These are phyloP conservation scores for Tortrix viridana DNA, from an alignment of 2,888 invertebrate species.

Conservation along the genomic window DNA sequence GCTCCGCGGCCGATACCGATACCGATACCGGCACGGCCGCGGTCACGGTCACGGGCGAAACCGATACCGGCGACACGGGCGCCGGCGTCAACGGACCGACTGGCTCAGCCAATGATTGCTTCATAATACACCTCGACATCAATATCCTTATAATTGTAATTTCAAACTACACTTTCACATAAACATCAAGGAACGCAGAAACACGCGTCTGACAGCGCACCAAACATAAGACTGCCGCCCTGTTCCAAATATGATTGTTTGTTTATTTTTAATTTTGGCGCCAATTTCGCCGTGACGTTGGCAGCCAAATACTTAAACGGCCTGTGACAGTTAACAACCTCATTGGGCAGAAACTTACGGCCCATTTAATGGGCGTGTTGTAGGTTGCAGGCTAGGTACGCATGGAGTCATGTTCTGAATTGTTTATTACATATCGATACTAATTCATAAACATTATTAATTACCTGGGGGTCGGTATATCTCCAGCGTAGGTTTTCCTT, in stretches of 20 bases:
- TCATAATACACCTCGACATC: slow-evolving; percentile 80
- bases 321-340: slow-evolving; percentile 38
- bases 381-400: no score
- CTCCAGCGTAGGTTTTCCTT: slow-evolving; percentile 93
- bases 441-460: slow-evolving; percentile 52
- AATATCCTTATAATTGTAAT: slow-evolving; percentile 43
- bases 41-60: slow-evolving; percentile 53
- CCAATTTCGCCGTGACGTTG: slow-evolving; percentile 68
- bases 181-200: slow-evolving; percentile 48
- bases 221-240: slow-evolving; percentile 79
- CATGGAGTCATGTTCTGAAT: no score
- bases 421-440: slow-evolving; percentile 15
- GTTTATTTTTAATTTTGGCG: slow-evolving; percentile 84
- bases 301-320: slow-evolving; percentile 58
- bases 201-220: slow-evolving; percentile 65
- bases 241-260: slow-evolving; percentile 80
- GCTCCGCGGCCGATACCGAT: slow-evolving; percentile 44
- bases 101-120: slow-evolving; percentile 72
- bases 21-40: slow-evolving; percentile 43
- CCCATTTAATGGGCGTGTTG: not conserved
- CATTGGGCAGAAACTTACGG: not conserved
- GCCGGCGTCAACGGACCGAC: slow-evolving; percentile 44
- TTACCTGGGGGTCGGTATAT: slow-evolving; percentile 94
- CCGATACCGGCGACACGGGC: slow-evolving; percentile 48
- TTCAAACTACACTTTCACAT: slow-evolving; percentile 47